Evolutionary conservation across 1,140 invertebrate species (phyloP), one percentile per base, ranked within the genome.

Genomic region (Telenomus remus): DNA sequence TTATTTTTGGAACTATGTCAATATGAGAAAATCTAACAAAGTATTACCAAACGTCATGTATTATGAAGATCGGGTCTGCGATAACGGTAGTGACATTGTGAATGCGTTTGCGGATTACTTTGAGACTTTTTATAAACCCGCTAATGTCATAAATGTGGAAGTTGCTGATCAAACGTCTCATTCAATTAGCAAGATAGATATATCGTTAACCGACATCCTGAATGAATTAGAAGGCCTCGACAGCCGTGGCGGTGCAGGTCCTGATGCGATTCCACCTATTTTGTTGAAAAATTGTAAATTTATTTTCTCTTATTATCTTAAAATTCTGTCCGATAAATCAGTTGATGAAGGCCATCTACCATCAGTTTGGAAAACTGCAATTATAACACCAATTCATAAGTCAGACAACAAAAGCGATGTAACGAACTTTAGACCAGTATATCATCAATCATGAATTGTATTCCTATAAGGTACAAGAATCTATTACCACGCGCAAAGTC

Each of bases 1-100:
- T 8, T 19, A 8, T 47, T 56, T 65, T 13, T 65, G 53, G 63
- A 65, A 56, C 55, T 65, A 56, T 16, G 15, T 56, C 10, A 55
- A 55, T 37, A 55, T 50, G 4, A 65, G 55, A 48, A 65, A 44
- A 33, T 11, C 37, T 27, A 3, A 6, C 10, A 65, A 27, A n/a
- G 15, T 4, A 10, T 6, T 65, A 6, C 61, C 51, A 0, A 48
- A 27, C 5, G 9, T 27, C 0, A 65, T 65, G 51, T 10, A 55
- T 19, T 14, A 37, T 0, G 9, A 27, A 1, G 4, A 16, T 19
- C 14, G 19, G 1, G 1, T 12, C 16, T 55, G 19, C 33, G 11
- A 16, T 15, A 15, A 55, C 27, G 7, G n/a, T 6, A 0, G 19
- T 12, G 37, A 50, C 0, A 65, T 55, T 11, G 50, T 42, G 1